Base-by-base conservation (phyloP, 2,888 invertebrate species). In the Drosophila ustulata region DNA sequence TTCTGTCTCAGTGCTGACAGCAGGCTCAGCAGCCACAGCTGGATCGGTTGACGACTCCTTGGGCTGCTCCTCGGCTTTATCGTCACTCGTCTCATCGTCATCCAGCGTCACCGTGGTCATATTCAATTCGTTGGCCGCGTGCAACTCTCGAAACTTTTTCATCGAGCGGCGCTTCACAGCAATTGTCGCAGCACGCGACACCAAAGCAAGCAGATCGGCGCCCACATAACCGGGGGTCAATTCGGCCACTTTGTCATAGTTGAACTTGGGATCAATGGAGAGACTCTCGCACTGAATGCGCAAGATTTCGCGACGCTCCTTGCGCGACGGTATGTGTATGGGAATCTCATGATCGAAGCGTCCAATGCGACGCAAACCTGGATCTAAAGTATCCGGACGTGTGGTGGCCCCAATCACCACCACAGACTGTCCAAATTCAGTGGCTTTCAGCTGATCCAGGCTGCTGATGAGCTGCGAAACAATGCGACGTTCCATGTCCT, bases 161-260 rank as follows among this genome's bases (percentile, higher is more conserved):
- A 90, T 80, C 7, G 90, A 92, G 26, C 91, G 83, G 4, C 96
- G 94, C 89, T 97, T 96, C 0, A 98, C 96, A 47, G 98, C 98
- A 79, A 95, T 95, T 91, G 97, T 96, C 8, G 97, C 97, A 2
- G 99, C 97, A 92, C 98, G 97, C 72, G 97, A 94, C 0, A 96
- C 95, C 58, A 99, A 93, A 0, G 97, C 96, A 91, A 96, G 94
- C 78, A 99, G 93, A 94, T 99, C 98, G 4, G 98, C 98, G 11
- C 98, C 99, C 37, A 99, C 99, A 93, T 96, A 99, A 0, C 99
- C 99, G 0, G 99, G 99, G 6, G 98, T 98, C 55, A 96, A 93
- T 83, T 95, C 95, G 26, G 98, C 98, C 71, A 99, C 93, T 53
- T 93, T 93, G 62, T 94, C 93, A 88, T 96, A 95, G 91, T 96